Evolutionary conservation across 1,140 invertebrate species (phyloP).

Genomic region (Theocolax elegans): DNA sequence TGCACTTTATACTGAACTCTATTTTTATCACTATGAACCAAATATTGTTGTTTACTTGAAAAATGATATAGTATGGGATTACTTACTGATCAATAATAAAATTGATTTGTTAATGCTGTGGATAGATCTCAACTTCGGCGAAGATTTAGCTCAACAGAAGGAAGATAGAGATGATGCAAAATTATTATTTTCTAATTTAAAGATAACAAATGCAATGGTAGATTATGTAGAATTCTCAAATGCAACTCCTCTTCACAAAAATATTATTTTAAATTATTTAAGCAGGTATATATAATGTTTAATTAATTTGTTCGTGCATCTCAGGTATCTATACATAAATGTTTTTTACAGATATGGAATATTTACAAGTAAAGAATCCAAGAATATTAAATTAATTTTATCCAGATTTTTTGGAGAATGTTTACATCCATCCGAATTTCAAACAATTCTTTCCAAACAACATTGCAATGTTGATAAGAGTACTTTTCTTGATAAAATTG

Average conservation of each 20-base stretch:
- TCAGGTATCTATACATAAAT: not conserved
- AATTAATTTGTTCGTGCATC: not conserved
- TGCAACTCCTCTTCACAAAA: slow-evolving; percentile 67
- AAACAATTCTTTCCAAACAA: slow-evolving; percentile 67
- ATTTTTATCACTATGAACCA: slow-evolving; percentile 52
- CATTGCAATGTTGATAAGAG: slow-evolving; percentile 68
- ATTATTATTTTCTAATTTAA: slow-evolving; percentile 64
- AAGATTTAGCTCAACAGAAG: not conserved
- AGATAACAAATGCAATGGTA: slow-evolving; percentile 72
- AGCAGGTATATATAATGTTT: slow-evolving; percentile 45
- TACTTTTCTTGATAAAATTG: slow-evolving; percentile 68
- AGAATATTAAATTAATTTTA: slow-evolving; percentile 68
- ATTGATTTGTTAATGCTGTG: slow-evolving; percentile 52
- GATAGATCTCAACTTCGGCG: slow-evolving; percentile 53
- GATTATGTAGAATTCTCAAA: slow-evolving; percentile 63
- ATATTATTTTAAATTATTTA: slow-evolving; percentile 65
- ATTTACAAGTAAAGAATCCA: slow-evolving; percentile 61
- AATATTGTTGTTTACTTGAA: slow-evolving; percentile 48
- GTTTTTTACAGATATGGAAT: slow-evolving; percentile 53
- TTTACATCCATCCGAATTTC: slow-evolving; percentile 63
- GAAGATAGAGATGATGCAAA: slow-evolving; percentile 10
- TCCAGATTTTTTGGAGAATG: slow-evolving; percentile 61
- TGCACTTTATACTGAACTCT: slow-evolving; percentile 57
- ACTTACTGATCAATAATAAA: slow-evolving; percentile 55
- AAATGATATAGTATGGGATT: slow-evolving; percentile 54